phyloP scores from a whole-genome alignment of 2,113 vertebrate species.

The Thermophis baileyi region DNA sequence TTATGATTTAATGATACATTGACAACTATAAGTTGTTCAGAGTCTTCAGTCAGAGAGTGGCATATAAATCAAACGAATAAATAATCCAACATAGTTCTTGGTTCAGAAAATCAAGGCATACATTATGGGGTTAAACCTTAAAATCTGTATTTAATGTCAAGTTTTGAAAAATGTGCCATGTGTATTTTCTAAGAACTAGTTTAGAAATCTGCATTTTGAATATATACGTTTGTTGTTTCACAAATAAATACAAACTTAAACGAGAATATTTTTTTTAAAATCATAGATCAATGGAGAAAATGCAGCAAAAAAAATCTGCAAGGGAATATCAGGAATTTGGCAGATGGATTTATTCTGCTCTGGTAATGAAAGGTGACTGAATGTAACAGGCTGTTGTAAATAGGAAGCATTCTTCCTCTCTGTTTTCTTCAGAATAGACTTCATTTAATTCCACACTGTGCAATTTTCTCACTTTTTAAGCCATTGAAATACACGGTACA shows the following conservation, averaged over 20 bases:
- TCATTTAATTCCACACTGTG: background rate
- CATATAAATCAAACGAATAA: too few relatives aligned
- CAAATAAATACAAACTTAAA: background rate
- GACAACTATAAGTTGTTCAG: too few relatives aligned
- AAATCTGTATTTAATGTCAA: too few relatives aligned
- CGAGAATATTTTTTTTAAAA: background rate
- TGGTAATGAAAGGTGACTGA: background rate
- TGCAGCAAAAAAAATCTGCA: background rate
- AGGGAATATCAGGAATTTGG: background rate
- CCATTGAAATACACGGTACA: background rate
- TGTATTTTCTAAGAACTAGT: background rate
- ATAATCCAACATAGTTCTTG: too few relatives aligned
- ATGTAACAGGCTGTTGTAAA: background rate
- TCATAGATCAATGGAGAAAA: background rate
- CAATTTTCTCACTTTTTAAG: background rate
- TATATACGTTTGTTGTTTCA: background rate
- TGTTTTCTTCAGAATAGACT: background rate
- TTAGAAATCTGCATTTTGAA: background rate
- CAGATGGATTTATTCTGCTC: background rate
- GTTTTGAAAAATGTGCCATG: background rate
- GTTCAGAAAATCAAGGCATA: too few relatives aligned
- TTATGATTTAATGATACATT: too few relatives aligned
- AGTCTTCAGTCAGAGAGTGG: too few relatives aligned
- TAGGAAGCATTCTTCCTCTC: background rate
- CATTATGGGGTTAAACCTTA: too few relatives aligned